A percentile compares a stretch with the other conserved stretches of the same genome.
These are phyloP conservation scores for Gambelia wislizenii DNA, from an alignment of 2,797 vertebrate species.

Conservation along the genomic window DNA sequence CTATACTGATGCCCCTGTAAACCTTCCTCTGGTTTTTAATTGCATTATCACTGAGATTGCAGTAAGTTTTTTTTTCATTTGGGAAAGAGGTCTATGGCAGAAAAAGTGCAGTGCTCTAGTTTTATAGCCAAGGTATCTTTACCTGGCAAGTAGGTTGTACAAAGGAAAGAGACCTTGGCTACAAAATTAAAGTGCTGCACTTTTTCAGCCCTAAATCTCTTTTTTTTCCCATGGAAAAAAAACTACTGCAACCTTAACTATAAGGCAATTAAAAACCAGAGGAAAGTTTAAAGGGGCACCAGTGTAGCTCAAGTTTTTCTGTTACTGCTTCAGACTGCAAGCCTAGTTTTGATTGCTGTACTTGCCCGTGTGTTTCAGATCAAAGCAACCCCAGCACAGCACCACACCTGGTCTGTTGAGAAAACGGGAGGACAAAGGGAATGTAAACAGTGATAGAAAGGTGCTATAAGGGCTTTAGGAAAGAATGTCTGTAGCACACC, in stretches of 20 bases:
- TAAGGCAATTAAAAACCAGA: too few species aligned
- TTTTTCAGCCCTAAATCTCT: too few species aligned
- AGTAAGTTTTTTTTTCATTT: neutral
- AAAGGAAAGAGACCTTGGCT: too few species aligned
- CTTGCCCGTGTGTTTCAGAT: neutral
- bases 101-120: too few species aligned
- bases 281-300: too few species aligned
- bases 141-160: too few species aligned
- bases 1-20: neutral
- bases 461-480: neutral
- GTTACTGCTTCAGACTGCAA: neutral
- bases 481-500: accelerated
- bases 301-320: too few species aligned
- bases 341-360: neutral
- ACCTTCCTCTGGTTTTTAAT: neutral
- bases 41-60: neutral
- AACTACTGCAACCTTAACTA: too few species aligned
- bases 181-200: too few species aligned
- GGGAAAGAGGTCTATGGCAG: neutral
- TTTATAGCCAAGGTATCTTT: neutral
- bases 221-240: too few species aligned
- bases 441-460: slow-evolving; percentile 8
- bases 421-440: neutral
- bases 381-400: neutral
- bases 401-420: neutral